These are phyloP conservation scores for Microctonus brassicae DNA, from an alignment of 2,888 invertebrate genomes.

Conservation along the genomic window DNA sequence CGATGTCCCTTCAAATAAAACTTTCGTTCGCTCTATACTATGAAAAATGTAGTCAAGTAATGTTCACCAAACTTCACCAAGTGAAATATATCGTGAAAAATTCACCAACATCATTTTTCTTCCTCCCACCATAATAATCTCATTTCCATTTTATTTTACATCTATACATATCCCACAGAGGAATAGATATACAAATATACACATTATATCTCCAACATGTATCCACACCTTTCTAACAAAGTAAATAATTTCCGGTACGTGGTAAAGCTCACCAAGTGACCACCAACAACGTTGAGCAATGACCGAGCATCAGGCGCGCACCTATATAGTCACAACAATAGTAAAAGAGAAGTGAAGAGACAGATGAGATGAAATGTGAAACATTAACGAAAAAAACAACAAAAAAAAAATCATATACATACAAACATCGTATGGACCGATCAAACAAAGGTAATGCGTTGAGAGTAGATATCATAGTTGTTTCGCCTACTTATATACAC, in stretches of 20 bases:
- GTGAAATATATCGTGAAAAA: neutral
- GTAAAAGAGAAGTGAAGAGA: neutral
- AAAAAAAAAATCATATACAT: neutral
- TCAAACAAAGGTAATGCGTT: neutral
- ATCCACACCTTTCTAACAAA: neutral
- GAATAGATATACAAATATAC: neutral
- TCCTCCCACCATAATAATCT: neutral
- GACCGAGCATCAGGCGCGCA: conserved; percentile 29
- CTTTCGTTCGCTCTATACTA: too few relatives aligned
- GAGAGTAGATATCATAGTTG: conserved; percentile 17
- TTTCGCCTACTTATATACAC: conserved; percentile 24
- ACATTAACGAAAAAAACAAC: neutral
- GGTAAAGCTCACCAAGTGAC: conserved; percentile 22
- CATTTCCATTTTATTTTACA: too few relatives aligned
- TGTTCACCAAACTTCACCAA: neutral
- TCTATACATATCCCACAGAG: too few relatives aligned
- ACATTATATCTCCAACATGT: neutral
- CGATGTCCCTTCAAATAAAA: neutral
- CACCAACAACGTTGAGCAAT: conserved; percentile 37
- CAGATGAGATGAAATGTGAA: neutral
- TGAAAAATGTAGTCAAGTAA: neutral
- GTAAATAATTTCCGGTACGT: conserved; percentile 36
- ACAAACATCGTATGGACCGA: neutral
- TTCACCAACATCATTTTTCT: neutral
- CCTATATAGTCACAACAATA: neutral